Percentiles rank a stretch among this genome's conserved stretches.
phyloP scores from a whole-genome alignment of 2,113 vertebrate genomes.

The Miniopterus natalensis region DNA sequence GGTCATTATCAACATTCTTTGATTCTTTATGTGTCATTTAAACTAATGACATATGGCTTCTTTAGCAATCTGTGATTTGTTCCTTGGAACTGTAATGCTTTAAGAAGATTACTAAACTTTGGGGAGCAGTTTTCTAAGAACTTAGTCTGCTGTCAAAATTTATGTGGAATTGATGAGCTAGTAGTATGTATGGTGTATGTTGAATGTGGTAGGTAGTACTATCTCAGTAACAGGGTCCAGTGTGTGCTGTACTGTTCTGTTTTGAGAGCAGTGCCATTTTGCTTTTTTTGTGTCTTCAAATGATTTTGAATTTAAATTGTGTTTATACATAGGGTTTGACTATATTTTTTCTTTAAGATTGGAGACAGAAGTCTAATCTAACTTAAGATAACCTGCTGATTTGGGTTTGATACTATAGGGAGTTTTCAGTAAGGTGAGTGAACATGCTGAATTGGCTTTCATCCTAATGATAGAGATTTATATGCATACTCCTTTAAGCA shows the following conservation, averaged over 20 bases:
- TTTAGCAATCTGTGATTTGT: neutral
- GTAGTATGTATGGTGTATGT: neutral
- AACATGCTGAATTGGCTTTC: neutral
- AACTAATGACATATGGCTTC: neutral
- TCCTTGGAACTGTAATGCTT: neutral
- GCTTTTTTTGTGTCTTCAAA: neutral
- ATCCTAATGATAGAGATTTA: neutral
- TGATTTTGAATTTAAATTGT: constrained; percentile 42
- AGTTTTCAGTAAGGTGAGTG: neutral
- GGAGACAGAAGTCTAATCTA: constrained; percentile 4
- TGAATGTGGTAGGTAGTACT: neutral
- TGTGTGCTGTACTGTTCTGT: neutral
- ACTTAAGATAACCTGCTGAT: neutral
- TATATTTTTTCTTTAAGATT: neutral
- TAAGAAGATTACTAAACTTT: neutral
- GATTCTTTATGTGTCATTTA: neutral
- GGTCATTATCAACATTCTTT: neutral
- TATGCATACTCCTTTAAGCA: neutral
- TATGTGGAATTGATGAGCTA: neutral
- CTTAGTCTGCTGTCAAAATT: neutral
- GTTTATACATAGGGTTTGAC: neutral
- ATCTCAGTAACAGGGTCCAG: neutral
- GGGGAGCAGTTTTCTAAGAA: neutral
- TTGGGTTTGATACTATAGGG: neutral
- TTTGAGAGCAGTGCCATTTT: neutral